A percentile compares a stretch with the other conserved stretches of the same genome.
Evolutionary conservation across 92 coral and sea anemone genomes (phyloP).

Genomic region (Isaurus tuberculatus): DNA sequence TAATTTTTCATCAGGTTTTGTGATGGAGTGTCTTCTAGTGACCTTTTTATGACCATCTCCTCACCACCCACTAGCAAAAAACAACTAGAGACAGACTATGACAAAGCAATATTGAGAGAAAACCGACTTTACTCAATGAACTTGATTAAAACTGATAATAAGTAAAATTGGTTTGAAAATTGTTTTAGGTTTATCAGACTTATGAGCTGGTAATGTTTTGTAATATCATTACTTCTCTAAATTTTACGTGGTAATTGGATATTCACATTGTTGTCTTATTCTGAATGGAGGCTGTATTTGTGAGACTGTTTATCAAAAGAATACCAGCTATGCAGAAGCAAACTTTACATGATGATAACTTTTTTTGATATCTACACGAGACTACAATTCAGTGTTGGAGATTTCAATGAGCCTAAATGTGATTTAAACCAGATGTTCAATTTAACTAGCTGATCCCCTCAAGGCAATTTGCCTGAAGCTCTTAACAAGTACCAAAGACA

Average conservation of each 20-base stretch:
- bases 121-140: neutral
- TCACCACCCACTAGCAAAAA: constrained; percentile 23
- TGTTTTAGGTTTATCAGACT: neutral
- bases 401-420: neutral
- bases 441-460: constrained; percentile 23
- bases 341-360: neutral
- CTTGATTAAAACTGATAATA: neutral
- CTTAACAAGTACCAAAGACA: neutral
- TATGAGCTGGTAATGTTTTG: neutral
- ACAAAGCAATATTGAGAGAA: neutral
- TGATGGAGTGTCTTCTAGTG: constrained; percentile 23
- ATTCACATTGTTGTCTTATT: constrained; percentile 3
- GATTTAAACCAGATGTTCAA: constrained; percentile 41
- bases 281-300: neutral
- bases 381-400: neutral
- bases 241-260: constrained; percentile 11
- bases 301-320: neutral
- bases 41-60: constrained; percentile 3
- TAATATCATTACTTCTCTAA: constrained; percentile 8
- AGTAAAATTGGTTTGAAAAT: neutral
- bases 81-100: neutral
- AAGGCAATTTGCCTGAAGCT: constrained; percentile 25
- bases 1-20: constrained; percentile 40
- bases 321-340: neutral
- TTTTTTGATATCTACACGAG: neutral